Percentiles rank a stretch among this genome's conserved stretches.
These are phyloP conservation scores for Colaptes auratus DNA, from an alignment of 2,113 vertebrate species.

Conservation along the genomic window DNA sequence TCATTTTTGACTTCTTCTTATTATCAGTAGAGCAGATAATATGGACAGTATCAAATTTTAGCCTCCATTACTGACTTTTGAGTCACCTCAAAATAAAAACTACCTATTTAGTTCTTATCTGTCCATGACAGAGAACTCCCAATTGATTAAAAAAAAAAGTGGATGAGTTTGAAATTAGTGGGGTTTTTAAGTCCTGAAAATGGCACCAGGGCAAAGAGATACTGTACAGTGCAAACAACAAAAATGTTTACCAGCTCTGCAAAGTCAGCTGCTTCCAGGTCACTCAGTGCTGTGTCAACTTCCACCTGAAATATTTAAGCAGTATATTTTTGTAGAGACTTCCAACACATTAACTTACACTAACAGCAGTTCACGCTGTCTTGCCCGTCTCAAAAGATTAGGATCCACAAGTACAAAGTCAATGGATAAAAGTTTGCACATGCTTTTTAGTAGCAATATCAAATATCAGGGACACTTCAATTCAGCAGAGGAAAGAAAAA, in stretches of 20 bases:
- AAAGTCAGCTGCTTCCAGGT: conserved; percentile 95
- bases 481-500: background rate
- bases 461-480: background rate
- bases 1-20: background rate
- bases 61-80: fast-evolving
- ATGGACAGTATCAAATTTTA: background rate
- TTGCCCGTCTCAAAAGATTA: background rate
- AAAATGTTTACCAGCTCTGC: conserved; percentile 88
- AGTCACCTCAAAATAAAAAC: background rate
- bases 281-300: conserved; percentile 89
- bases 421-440: background rate
- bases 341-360: background rate
- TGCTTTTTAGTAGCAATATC: background rate
- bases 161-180: background rate
- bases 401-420: background rate
- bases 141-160: background rate
- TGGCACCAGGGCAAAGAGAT: background rate
- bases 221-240: background rate
- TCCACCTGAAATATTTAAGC: conserved; percentile 80
- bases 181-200: background rate
- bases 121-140: background rate
- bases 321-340: background rate
- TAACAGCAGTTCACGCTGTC: fast-evolving
- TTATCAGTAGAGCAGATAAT: background rate
- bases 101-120: background rate